A percentile compares a stretch with the other conserved stretches of the same genome.
Conservation (phyloP, 2,113 vertebrate species). For the Petroica traversi region DNA sequence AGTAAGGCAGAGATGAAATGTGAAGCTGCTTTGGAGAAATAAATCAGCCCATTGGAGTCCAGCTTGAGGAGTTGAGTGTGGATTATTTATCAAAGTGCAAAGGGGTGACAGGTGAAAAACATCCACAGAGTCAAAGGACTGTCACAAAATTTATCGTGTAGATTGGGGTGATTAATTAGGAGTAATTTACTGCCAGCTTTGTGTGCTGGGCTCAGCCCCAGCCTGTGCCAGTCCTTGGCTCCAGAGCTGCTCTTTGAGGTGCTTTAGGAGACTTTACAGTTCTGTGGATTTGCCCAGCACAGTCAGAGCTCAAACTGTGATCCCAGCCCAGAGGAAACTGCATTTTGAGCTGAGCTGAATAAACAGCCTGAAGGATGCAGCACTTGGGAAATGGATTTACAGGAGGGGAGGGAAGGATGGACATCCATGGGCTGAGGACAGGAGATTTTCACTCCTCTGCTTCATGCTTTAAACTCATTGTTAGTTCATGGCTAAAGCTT, state of each 20-base stretch:
- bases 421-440: background rate
- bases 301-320: background rate
- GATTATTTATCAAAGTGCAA: constrained; percentile 24
- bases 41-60: background rate
- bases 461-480: background rate
- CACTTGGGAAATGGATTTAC: background rate
- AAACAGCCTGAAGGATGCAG: background rate
- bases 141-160: background rate
- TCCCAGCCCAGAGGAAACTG: background rate
- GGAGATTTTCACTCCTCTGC: background rate
- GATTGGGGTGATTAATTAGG: background rate
- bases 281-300: background rate
- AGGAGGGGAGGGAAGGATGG: background rate
- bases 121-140: background rate
- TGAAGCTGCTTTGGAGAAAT: background rate
- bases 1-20: background rate
- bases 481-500: background rate
- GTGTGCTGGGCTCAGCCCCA: background rate
- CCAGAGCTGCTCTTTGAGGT: background rate
- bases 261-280: background rate
- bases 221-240: background rate
- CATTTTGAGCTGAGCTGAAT: background rate
- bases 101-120: background rate
- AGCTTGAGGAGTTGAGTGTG: background rate
- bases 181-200: background rate